phyloP scores from a whole-genome alignment of 35 echinoderm and acorn worm genomes.

The Amphiura filiformis region DNA sequence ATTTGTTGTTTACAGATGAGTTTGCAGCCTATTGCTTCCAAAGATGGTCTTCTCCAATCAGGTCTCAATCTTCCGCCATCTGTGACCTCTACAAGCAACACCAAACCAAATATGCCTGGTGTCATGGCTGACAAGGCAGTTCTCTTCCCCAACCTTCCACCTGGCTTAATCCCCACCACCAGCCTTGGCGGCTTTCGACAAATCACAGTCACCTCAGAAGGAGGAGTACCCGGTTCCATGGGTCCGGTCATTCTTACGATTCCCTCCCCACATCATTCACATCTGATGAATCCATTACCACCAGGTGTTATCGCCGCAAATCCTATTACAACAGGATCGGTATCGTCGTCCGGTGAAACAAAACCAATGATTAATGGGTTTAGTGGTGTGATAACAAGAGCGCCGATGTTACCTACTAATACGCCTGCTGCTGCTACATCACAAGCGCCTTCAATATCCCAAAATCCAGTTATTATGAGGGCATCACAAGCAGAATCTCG shows the following conservation, averaged over 20 bases:
- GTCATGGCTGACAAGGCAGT: neutral
- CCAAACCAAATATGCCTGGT: neutral
- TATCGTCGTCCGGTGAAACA: neutral
- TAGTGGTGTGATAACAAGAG: neutral
- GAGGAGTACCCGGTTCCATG: neutral
- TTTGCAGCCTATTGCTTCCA: neutral
- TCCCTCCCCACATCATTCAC: neutral
- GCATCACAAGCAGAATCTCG: neutral
- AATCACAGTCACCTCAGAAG: neutral
- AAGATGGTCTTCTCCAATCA: neutral
- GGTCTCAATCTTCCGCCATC: neutral
- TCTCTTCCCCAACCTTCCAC: neutral
- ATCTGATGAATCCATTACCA: neutral
- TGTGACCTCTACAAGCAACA: neutral
- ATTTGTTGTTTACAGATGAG: neutral
- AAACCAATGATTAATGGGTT: neutral
- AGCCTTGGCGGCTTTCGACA: too few relatives aligned
- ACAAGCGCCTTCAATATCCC: neutral
- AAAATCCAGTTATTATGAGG: neutral
- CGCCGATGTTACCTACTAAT: neutral
- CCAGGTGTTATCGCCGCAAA: neutral
- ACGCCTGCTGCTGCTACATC: neutral
- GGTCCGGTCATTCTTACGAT: constrained; percentile 48
- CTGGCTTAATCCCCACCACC: neutral
- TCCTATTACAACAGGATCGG: neutral